These are phyloP conservation scores for Siphamia tubifer DNA, from an alignment of 2,113 vertebrate genomes.

Conservation along the genomic window DNA sequence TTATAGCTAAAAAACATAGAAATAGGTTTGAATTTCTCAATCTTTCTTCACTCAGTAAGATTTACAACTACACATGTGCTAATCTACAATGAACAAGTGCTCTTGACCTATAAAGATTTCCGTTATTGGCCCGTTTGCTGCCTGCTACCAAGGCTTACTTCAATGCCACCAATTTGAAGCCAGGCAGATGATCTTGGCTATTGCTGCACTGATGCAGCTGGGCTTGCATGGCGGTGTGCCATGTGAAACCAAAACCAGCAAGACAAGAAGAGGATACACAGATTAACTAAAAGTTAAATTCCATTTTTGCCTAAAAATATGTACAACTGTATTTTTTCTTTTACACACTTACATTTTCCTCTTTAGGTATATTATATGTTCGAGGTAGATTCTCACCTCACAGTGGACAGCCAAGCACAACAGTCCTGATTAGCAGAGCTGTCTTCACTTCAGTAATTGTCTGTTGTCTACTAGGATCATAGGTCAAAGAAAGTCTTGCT, in stretches of 20 bases:
- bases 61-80: conserved; percentile 33
- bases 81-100: conserved; percentile 44
- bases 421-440: conserved; percentile 58
- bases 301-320: background rate
- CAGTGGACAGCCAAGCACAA: conserved; percentile 32
- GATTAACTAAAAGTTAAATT: conserved; percentile 21
- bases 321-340: background rate
- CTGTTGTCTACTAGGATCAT: conserved; percentile 53
- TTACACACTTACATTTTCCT: background rate
- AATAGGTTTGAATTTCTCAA: conserved; percentile 13
- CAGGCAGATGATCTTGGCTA: conserved; percentile 58
- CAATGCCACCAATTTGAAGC: conserved; percentile 38
- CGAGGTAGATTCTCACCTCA: conserved; percentile 22
- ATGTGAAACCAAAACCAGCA: conserved; percentile 13
- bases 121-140: conserved; percentile 23
- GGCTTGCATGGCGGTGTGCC: conserved; percentile 47
- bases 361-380: no score
- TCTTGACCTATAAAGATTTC: conserved; percentile 49
- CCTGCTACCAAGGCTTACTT: conserved; percentile 4
- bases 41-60: conserved; percentile 26
- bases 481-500: conserved; percentile 47
- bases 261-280: conserved; percentile 23
- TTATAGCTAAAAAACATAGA: background rate
- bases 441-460: conserved; percentile 54
- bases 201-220: conserved; percentile 60